phyloP scores from a whole-genome alignment of 1,140 invertebrate genomes.

The Solen grandis region DNA sequence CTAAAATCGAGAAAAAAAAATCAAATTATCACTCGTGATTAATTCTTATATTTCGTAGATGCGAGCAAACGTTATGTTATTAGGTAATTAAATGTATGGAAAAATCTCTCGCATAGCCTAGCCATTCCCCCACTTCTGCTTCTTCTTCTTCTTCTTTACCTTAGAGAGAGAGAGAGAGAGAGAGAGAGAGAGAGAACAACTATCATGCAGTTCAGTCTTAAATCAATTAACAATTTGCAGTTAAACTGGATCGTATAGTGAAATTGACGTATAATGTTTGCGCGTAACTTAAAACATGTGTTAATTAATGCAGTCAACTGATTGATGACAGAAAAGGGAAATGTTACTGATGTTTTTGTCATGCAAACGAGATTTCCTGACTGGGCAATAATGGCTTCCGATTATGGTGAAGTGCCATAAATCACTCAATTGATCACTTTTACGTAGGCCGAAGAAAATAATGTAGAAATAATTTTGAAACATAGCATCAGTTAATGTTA shows the following conservation, averaged over 20 bases:
- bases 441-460: too few species aligned
- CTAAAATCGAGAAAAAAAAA: neutral
- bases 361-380: neutral
- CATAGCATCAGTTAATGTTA: too few species aligned
- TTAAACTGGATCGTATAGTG: too few species aligned
- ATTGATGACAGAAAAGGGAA: neutral
- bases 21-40: neutral
- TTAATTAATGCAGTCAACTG: neutral
- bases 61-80: neutral
- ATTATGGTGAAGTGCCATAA: neutral
- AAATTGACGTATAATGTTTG: too few species aligned
- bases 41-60: neutral
- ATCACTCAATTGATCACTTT: neutral
- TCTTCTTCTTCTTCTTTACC: too few species aligned
- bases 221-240: too few species aligned
- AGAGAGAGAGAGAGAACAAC: too few species aligned
- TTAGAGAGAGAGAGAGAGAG: too few species aligned
- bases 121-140: too few species aligned
- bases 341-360: neutral
- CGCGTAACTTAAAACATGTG: too few species aligned
- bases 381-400: neutral
- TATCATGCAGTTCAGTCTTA: too few species aligned
- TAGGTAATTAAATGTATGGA: neutral
- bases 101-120: neutral
- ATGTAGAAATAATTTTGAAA: too few species aligned